Evolutionary conservation across 2,888 invertebrate species (phyloP).

Genomic region (Drosophila phalerata): DNA sequence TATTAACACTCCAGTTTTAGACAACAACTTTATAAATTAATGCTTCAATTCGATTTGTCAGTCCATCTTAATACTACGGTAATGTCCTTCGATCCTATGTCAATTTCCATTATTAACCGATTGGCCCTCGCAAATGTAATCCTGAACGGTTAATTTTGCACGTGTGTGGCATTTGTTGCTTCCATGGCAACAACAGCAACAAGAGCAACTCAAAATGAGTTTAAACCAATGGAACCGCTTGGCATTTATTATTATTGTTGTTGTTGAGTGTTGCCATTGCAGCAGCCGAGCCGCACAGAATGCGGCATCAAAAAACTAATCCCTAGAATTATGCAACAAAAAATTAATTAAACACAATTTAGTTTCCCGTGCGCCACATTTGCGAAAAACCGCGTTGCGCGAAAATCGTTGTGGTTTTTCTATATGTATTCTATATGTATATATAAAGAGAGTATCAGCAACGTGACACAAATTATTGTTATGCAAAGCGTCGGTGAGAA

Average conservation of each 20-base stretch:
- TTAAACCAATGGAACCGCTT: conserved; percentile 53
- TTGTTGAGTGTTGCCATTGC: conserved; percentile 32
- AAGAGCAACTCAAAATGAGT: conserved; percentile 34
- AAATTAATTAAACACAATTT: conserved; percentile 78
- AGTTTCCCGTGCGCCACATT: conserved; percentile 61
- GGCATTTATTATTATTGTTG: conserved; percentile 53
- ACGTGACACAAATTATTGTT: conserved; percentile 71
- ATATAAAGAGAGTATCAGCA: conserved; percentile 23
- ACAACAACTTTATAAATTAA: too few relatives aligned
- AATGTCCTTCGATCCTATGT: background rate
- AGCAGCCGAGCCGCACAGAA: conserved; percentile 39
- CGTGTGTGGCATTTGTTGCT: conserved; percentile 57
- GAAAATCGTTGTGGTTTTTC: conserved; percentile 72
- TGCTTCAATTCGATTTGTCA: background rate
- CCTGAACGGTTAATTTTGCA: conserved; percentile 42
- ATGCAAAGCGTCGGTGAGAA: conserved; percentile 62
- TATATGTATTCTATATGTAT: conserved; percentile 24
- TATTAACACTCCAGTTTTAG: too few relatives aligned
- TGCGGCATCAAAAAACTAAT: conserved; percentile 62
- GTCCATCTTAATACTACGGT: background rate
- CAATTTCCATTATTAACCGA: background rate
- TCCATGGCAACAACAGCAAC: conserved; percentile 20
- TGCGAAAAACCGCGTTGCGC: conserved; percentile 73
- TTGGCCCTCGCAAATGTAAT: conserved; percentile 24
- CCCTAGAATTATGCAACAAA: conserved; percentile 77